Conservation (phyloP, 2,888 invertebrate genomes). For the Diogma glabrata region DNA sequence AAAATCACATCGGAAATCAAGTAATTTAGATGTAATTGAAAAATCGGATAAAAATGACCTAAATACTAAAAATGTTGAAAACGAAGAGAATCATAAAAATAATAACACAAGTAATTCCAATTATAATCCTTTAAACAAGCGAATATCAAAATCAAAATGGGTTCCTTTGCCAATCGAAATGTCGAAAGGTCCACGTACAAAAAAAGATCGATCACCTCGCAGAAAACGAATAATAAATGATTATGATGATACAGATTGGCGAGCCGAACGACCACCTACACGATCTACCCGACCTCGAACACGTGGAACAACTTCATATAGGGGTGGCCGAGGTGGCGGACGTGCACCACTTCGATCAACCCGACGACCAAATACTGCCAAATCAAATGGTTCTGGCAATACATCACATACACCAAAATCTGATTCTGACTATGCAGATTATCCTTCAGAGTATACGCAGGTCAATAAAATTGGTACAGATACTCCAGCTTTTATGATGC, state of each 20-base stretch:
- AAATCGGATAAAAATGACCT: conserved; percentile 6
- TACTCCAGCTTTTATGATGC: conserved; percentile 25
- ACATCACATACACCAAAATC: conserved; percentile 11
- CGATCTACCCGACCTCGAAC: conserved; percentile 33
- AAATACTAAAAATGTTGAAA: conserved; percentile 14
- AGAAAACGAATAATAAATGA: conserved; percentile 15
- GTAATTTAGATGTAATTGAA: neutral
- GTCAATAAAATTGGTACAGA: conserved; percentile 22
- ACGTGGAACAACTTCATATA: conserved; percentile 29
- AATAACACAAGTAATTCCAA: conserved; percentile 7
- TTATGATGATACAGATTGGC: conserved; percentile 35
- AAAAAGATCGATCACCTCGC: conserved; percentile 42
- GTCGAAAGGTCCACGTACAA: conserved; percentile 50
- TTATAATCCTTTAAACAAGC: conserved; percentile 26
- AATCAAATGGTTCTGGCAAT: conserved; percentile 2
- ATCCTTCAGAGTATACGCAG: conserved; percentile 37
- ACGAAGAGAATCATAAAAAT: conserved; percentile 17
- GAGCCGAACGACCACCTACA: conserved; percentile 26
- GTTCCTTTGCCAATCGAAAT: conserved; percentile 81
- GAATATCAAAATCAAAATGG: conserved; percentile 65
- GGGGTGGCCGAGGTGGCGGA: conserved; percentile 38
- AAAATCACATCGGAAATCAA: too few species aligned
- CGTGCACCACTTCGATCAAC: conserved; percentile 35
- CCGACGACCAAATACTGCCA: conserved; percentile 30
- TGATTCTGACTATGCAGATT: conserved; percentile 37